A percentile compares a stretch with the other conserved stretches of the same genome.
Evolutionary conservation across 2,797 vertebrate genomes (phyloP).

Genomic region (Hapalemur alaotrensis): DNA sequence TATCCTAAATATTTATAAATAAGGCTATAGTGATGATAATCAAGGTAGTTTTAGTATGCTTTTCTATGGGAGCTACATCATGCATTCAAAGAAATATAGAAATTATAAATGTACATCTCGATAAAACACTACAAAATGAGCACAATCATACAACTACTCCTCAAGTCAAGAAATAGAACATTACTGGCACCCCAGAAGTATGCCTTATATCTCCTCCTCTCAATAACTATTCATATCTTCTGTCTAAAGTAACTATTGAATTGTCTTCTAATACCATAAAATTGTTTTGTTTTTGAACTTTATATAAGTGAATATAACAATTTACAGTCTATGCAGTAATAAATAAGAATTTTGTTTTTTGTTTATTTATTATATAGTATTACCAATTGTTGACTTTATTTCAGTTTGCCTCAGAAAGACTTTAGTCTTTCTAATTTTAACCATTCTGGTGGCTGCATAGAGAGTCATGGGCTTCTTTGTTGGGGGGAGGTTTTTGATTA

Average conservation of each 20-base stretch:
- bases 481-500: background rate
- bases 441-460: background rate
- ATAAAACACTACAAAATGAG: background rate
- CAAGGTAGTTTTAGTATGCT: background rate
- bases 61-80: background rate
- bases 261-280: background rate
- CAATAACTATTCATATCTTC: background rate
- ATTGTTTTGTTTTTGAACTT: background rate
- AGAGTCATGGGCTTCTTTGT: too few relatives aligned
- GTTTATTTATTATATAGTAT: background rate
- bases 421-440: background rate
- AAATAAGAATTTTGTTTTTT: background rate
- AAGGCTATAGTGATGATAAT: background rate
- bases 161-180: background rate
- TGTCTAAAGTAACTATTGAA: background rate
- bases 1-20: background rate
- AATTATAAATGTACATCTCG: background rate
- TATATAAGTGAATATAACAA: background rate
- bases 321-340: background rate
- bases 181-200: background rate
- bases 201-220: background rate
- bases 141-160: background rate
- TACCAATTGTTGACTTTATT: background rate
- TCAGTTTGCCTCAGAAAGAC: too few relatives aligned
- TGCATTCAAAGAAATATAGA: background rate